phyloP scores from a whole-genome alignment of 2,797 vertebrate species.

The Alauda arvensis region DNA sequence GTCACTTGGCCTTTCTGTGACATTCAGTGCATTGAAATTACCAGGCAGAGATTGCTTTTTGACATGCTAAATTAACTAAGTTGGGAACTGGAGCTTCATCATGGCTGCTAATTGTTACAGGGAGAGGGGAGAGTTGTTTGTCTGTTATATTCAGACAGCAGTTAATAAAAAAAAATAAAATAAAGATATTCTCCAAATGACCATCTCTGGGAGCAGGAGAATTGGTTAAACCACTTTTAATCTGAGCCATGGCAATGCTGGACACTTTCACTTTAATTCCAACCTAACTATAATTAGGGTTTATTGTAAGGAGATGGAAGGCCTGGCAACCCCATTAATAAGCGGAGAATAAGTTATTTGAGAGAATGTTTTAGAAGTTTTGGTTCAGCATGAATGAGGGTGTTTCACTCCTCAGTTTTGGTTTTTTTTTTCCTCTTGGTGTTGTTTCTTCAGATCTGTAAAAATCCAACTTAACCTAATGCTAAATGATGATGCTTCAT shows the following conservation, averaged over 20 bases:
- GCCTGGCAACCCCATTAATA: background rate
- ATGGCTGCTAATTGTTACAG: constrained; percentile 63
- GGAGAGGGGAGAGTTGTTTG: constrained; percentile 20
- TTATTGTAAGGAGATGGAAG: background rate
- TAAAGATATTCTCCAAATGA: background rate
- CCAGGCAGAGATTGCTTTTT: constrained; percentile 71
- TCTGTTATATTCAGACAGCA: background rate
- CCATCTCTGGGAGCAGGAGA: background rate
- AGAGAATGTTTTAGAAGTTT: background rate
- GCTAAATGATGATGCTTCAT: background rate
- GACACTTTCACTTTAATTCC: background rate
- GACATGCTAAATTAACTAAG: constrained; percentile 71
- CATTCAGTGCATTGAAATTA: constrained; percentile 78
- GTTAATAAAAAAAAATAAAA: constrained; percentile 36
- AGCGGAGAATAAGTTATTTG: background rate
- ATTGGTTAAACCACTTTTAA: background rate
- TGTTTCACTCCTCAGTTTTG: background rate
- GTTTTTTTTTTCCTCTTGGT: background rate
- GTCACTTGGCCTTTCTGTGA: constrained; percentile 79
- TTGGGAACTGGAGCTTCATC: constrained; percentile 70
- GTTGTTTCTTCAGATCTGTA: background rate
- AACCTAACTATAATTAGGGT: background rate
- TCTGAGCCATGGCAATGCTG: background rate
- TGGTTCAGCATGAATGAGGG: background rate
- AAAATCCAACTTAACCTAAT: background rate